A percentile compares a stretch with the other conserved stretches of the same genome.
Conservation (phyloP, 2,888 invertebrate species). For the Meta bourneti region DNA sequence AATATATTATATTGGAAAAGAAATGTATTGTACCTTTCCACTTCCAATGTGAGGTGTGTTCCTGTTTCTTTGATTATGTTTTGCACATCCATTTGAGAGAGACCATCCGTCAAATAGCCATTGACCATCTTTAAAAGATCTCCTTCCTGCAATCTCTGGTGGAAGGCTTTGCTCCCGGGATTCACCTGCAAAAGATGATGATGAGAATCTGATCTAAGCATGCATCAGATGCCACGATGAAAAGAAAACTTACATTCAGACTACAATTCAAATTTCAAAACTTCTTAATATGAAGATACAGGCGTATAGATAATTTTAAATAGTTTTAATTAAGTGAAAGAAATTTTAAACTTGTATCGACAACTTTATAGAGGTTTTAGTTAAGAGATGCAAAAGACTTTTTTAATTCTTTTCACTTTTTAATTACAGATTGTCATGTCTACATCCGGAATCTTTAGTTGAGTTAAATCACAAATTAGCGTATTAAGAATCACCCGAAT, state of each 20-base stretch:
- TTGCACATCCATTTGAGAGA: constrained; percentile 71
- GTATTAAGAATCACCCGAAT: too few relatives aligned
- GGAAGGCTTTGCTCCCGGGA: constrained; percentile 67
- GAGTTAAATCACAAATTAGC: too few relatives aligned
- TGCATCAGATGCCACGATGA: neutral
- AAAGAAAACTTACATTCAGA: neutral
- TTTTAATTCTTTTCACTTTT: too few relatives aligned
- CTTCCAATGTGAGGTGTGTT: constrained; percentile 49
- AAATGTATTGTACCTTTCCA: constrained; percentile 49
- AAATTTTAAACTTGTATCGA: too few relatives aligned
- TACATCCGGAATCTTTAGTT: too few relatives aligned
- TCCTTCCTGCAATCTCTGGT: constrained; percentile 67
- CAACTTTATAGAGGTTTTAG: too few relatives aligned
- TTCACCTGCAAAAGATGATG: constrained; percentile 48
- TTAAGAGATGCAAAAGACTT: too few relatives aligned
- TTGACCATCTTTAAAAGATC: constrained; percentile 64
- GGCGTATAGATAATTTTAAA: too few relatives aligned
- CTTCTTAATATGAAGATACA: too few relatives aligned
- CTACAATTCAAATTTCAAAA: neutral
- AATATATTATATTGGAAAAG: too few relatives aligned
- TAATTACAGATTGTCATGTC: too few relatives aligned
- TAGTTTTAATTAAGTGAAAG: too few relatives aligned
- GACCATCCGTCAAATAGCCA: constrained; percentile 59
- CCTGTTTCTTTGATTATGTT: constrained; percentile 71
- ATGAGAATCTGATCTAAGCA: neutral